These are phyloP conservation scores for Porites rus DNA, from an alignment of 92 coral and sea anemone genomes.

Conservation along the genomic window DNA sequence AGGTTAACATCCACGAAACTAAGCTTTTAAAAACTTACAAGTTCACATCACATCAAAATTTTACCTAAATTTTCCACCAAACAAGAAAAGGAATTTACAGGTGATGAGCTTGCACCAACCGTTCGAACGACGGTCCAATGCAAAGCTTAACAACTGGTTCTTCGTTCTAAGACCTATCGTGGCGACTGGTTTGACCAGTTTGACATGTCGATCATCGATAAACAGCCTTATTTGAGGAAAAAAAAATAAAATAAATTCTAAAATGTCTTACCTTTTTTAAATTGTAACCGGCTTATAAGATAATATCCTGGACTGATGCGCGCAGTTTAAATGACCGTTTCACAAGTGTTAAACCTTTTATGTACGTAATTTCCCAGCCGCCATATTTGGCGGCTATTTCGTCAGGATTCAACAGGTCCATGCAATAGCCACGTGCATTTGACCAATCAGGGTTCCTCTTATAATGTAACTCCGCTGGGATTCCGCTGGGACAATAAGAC, in stretches of 20 bases:
- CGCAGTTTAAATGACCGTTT: conserved; percentile 1
- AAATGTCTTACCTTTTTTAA: conserved; percentile 4
- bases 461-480: too few relatives aligned
- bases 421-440: conserved; percentile 45
- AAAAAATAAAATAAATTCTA: neutral
- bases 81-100: neutral
- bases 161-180: neutral
- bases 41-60: neutral
- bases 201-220: neutral
- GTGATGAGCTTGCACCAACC: too few relatives aligned
- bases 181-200: conserved; percentile 43
- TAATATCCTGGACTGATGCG: neutral
- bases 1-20: too few relatives aligned
- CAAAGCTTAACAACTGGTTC: conserved; percentile 6
- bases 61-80: neutral
- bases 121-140: too few relatives aligned
- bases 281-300: neutral
- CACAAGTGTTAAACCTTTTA: neutral
- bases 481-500: neutral
- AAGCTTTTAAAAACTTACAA: neutral
- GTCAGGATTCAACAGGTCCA: neutral
- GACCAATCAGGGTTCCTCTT: conserved; percentile 34
- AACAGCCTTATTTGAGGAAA: neutral
- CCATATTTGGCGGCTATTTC: conserved; percentile 40
- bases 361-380: conserved; percentile 39